Base-by-base conservation (phyloP, 2,888 invertebrate genomes). In the Drosophila sordidapex region DNA sequence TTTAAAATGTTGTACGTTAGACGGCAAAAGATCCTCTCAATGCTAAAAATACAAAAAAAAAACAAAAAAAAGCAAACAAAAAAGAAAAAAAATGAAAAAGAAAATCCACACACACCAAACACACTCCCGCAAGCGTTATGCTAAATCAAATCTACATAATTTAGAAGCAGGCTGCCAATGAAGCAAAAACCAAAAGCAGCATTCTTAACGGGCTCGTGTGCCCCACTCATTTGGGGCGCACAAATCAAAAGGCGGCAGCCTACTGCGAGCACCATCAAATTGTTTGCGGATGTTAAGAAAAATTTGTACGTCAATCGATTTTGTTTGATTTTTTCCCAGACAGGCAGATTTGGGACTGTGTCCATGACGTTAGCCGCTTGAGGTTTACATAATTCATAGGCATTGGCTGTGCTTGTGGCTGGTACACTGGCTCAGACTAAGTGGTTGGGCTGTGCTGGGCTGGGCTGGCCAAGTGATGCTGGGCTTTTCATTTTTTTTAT, bases 141-240 rank as follows among this genome's bases (percentile, higher is more conserved):
- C 81, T 87, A 89, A 87, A 84, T 84, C 81, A 87, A 89, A 87
- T 87, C 89, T 87, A 89, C 86, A 87, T 87, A 89, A 87, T 89
- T 87, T 87, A 87, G 83, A 68, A 77, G 87, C 64, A 71, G 78
- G 74, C 82, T 76, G 80, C 70, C 86, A 76, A 68, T 74, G 73
- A 67, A 72, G 69, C 51, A 61, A 57, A 33, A 27, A 38, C 38
- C 38, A 18, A 38, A 27, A 38, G 27, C 46, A 49, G 31, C 52
- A 27, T 36, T 43, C 29, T 10, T 31, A 57, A 38, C 46, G 40
- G 59, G 27, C 68, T 56, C 36, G 60, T 65, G 61, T 48, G 70
- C 76, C 86, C 76, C 74, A 74, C 86, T 56, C 56, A 79, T 70
- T 74, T 74, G 81, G 52, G 38, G 25, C 15, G 46, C 73, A 86